These are phyloP conservation scores for Lepus townsendii DNA, from an alignment of 2,797 vertebrate genomes.

Conservation along the genomic window DNA sequence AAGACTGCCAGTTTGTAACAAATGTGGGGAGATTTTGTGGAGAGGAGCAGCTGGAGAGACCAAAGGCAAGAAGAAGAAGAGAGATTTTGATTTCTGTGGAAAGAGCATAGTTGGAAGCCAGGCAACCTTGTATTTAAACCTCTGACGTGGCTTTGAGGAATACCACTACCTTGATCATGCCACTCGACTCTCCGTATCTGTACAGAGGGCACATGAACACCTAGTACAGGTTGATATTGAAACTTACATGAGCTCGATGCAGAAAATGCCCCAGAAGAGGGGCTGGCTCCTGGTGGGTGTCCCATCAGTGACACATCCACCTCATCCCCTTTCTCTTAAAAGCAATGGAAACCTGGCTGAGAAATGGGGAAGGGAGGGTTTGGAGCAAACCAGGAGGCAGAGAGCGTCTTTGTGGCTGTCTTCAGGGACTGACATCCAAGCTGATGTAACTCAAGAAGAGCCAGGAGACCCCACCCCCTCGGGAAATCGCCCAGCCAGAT, in stretches of 20 bases:
- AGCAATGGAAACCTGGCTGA: neutral
- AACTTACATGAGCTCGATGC: neutral
- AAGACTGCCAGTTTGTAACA: neutral
- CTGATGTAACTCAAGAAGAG: slow-evolving; percentile 70
- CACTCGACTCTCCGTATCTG: neutral
- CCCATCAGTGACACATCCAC: neutral
- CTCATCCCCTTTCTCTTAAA: neutral
- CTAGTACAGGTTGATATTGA: neutral
- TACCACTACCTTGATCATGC: neutral
- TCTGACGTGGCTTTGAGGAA: slow-evolving; percentile 3
- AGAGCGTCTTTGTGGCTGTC: neutral
- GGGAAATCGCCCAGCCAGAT: slow-evolving; percentile 71
- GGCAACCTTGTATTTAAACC: neutral
- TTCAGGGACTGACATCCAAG: slow-evolving; percentile 51
- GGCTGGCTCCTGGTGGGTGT: neutral
- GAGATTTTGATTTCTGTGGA: neutral
- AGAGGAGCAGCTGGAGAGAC: neutral
- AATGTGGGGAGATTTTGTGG: neutral
- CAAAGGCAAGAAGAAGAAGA: neutral
- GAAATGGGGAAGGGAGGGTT: neutral
- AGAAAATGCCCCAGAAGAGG: neutral
- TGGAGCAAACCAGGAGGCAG: neutral
- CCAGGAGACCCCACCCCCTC: neutral
- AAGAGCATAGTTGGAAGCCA: neutral
- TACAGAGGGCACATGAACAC: neutral